Evolutionary conservation across 1,140 invertebrate genomes (phyloP).

Genomic region (Homarus americanus): DNA sequence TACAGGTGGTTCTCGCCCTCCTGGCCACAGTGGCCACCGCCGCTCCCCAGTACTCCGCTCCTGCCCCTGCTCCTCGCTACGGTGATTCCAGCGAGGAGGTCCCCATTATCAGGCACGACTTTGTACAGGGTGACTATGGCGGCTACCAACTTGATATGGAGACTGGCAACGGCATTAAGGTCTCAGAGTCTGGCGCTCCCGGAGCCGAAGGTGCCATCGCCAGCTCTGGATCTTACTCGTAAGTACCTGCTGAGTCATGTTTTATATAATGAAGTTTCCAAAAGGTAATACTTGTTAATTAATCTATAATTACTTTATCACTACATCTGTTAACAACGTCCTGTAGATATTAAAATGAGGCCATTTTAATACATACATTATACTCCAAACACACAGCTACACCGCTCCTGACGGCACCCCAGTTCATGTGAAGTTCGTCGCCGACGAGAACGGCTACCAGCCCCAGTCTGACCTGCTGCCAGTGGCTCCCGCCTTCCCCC

Average conservation of each 20-base stretch:
- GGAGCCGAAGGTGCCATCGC: slow-evolving; percentile 19
- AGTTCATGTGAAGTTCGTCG: neutral
- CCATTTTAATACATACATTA: too few relatives aligned
- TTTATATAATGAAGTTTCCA: too few relatives aligned
- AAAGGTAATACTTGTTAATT: too few relatives aligned
- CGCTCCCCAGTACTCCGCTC: slow-evolving; percentile 42
- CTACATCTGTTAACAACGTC: neutral
- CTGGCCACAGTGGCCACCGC: slow-evolving; percentile 33
- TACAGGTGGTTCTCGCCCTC: slow-evolving; percentile 29
- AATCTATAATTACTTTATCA: too few relatives aligned
- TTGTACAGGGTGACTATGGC: slow-evolving; percentile 23
- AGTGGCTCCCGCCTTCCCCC: slow-evolving; percentile 9
- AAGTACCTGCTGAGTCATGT: too few relatives aligned
- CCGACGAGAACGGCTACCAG: slow-evolving; percentile 15
- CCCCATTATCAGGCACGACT: slow-evolving; percentile 40
- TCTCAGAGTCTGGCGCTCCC: slow-evolving; percentile 49
- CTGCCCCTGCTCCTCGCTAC: neutral
- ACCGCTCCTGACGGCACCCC: slow-evolving; percentile 1
- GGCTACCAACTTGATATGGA: slow-evolving; percentile 48
- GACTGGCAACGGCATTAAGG: slow-evolving; percentile 34
- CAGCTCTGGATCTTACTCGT: slow-evolving; percentile 42
- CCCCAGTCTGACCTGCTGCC: slow-evolving; percentile 7
- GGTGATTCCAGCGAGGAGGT: slow-evolving; percentile 14
- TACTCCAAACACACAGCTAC: neutral
- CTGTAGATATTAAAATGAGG: too few relatives aligned